phyloP scores from a whole-genome alignment of 2,797 vertebrate genomes.

The Gouania willdenowi region DNA sequence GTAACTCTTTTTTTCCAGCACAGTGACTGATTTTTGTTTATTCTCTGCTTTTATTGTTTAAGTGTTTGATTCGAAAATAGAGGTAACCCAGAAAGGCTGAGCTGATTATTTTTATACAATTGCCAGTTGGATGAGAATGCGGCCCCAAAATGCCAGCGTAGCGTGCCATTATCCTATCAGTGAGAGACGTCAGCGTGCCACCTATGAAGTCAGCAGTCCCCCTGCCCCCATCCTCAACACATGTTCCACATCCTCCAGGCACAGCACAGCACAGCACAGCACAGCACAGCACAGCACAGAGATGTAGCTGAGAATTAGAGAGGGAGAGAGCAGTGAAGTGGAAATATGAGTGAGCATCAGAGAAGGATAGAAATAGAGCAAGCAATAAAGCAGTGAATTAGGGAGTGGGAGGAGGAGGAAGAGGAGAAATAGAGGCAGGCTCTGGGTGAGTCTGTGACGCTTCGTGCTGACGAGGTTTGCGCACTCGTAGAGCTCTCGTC shows the following conservation, averaged over 20 bases:
- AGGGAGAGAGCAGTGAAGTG: slow-evolving; percentile 52
- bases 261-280: slow-evolving; percentile 43
- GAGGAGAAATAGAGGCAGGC: slow-evolving; percentile 14
- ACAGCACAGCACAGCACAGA: slow-evolving; percentile 47
- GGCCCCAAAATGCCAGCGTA: not conserved
- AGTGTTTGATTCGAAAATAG: slow-evolving; percentile 8
- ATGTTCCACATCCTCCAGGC: slow-evolving; percentile 70
- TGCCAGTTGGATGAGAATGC: not conserved
- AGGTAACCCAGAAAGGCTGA: slow-evolving; percentile 4
- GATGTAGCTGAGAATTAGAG: slow-evolving; percentile 52
- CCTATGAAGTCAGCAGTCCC: slow-evolving; percentile 63
- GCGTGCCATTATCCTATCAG: slow-evolving; percentile 26
- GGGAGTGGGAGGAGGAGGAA: slow-evolving; percentile 17
- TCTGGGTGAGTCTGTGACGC: slow-evolving; percentile 16
- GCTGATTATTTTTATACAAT: slow-evolving; percentile 5
- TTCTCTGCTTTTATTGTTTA: too few relatives aligned
- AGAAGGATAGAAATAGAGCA: slow-evolving; percentile 70
- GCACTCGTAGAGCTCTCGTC: slow-evolving; percentile 2
- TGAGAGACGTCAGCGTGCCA: slow-evolving; percentile 50
- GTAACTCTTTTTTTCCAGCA: not conserved
- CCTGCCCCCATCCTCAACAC: slow-evolving; percentile 69
- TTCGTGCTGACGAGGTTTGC: slow-evolving; percentile 19
- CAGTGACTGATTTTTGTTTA: too few relatives aligned
- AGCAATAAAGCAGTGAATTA: slow-evolving; percentile 63
- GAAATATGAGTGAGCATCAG: slow-evolving; percentile 66